Evolutionary conservation across 2,113 vertebrate species (phyloP), one percentile per base, ranked within the genome.

Genomic region (Pleuronectes platessa): DNA sequence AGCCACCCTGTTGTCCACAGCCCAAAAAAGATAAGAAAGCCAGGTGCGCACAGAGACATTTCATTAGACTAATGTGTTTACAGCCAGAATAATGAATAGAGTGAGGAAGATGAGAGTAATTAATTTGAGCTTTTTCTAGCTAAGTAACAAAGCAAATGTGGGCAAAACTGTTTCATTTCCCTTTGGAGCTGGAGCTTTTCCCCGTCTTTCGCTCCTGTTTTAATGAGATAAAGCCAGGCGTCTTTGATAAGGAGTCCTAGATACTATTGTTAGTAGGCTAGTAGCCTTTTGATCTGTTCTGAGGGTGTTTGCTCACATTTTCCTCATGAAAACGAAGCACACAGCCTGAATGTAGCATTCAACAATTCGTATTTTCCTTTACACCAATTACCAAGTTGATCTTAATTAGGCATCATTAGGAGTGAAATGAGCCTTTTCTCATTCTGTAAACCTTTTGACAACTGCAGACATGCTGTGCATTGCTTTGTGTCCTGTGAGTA

Each of bases 101-200:
- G 68, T 68, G 71, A 88, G 81, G 71, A 83, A 86, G 85, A 91
- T 83, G 79, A 85, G 86, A 78, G 80, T 90, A 87, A 92, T 93
- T 93, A 90, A 90, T 90, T 88, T 87, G 70, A 89, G 89, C 88
- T 83, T 83, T 84, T 85, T 56, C 76, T 21, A 68, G 87, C 89
- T 91, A 92, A 92, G 91, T 89, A 93, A 92, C 92, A 91, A 93
- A 93, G 89, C 92, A 93, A 93, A 93, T 90, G 83, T 27, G 9
- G 72, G 87, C 83, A 91, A 90, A 93, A 94, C 84, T 88, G 83
- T 91, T 93, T 90, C 76, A 88, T 91, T 89, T 92, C 91, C 88
- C 85, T 61, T 82, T 73, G 89, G 92, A 92, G 37, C 68, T 20
- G 1, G n/a, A 55, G 66, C 18, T 40, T 60, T 42, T 3, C 40